Evolutionary conservation across 2,113 vertebrate species (phyloP).

Genomic region (Sturnus vulgaris): DNA sequence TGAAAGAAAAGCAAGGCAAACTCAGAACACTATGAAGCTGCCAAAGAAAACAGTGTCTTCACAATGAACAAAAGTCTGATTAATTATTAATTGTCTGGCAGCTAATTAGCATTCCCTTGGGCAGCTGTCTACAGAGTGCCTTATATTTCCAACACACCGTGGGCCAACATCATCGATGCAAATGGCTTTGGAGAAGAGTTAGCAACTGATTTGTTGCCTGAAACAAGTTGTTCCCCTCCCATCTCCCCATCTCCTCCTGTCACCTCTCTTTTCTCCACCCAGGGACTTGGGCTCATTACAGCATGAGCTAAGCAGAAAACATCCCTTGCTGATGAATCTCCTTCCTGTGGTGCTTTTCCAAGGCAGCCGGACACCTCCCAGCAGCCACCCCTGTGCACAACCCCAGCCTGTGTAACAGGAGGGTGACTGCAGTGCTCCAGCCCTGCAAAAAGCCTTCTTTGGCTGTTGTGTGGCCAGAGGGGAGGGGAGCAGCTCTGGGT

Average conservation of each 20-base stretch:
- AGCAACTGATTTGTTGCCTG: slow-evolving; percentile 47
- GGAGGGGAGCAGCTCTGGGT: not conserved
- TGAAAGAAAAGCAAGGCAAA: slow-evolving; percentile 22
- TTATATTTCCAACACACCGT: slow-evolving; percentile 42
- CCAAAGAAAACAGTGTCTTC: slow-evolving; percentile 66
- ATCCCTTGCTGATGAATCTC: not conserved
- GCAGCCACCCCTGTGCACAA: not conserved
- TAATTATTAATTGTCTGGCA: slow-evolving; percentile 71
- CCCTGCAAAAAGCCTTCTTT: not conserved
- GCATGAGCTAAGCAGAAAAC: slow-evolving; percentile 29
- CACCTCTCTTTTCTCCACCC: slow-evolving; percentile 8
- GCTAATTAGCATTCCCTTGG: slow-evolving; percentile 71
- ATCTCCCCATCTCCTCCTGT: slow-evolving; percentile 3
- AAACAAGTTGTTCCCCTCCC: slow-evolving; percentile 40
- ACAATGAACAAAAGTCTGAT: slow-evolving; percentile 68
- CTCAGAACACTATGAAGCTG: slow-evolving; percentile 40
- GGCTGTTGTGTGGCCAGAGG: not conserved
- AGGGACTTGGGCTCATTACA: slow-evolving; percentile 7
- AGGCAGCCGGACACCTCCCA: not conserved
- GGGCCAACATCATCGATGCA: slow-evolving; percentile 27
- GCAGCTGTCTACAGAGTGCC: slow-evolving; percentile 60
- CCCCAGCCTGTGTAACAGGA: not conserved
- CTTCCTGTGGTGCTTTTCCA: not conserved
- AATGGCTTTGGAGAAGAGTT: slow-evolving; percentile 11
- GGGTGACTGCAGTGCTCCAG: not conserved